phyloP scores from a whole-genome alignment of 2,113 vertebrate genomes.

The Tachycineta bicolor region DNA sequence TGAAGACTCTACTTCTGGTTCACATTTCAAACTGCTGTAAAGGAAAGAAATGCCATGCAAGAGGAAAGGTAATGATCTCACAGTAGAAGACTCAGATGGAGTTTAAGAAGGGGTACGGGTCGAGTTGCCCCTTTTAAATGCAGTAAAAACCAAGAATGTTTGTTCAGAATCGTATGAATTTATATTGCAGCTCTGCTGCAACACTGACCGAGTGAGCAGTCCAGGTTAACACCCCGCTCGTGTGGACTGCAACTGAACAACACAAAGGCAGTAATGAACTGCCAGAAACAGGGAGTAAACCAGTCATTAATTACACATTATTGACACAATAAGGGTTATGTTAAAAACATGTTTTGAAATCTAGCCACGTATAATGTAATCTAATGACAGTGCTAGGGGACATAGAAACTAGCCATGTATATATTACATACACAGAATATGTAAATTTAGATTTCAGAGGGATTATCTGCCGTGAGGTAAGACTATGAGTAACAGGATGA shows the following conservation, averaged over 20 bases:
- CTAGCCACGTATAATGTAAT: not conserved
- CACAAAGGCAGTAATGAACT: not conserved
- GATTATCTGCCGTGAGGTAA: slow-evolving; percentile 13
- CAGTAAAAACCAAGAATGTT: not conserved
- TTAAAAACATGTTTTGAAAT: not conserved
- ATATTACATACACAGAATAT: not conserved
- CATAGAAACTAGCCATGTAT: not conserved
- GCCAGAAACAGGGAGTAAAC: not conserved
- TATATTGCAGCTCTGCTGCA: not conserved
- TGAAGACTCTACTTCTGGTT: not conserved
- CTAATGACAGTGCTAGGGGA: not conserved
- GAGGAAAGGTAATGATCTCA: not conserved
- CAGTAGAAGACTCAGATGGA: not conserved
- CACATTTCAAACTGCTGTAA: not conserved
- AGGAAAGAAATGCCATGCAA: not conserved
- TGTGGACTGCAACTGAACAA: not conserved
- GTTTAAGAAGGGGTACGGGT: not conserved
- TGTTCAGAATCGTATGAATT: not conserved
- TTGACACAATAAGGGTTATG: not conserved
- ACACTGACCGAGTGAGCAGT: not conserved
- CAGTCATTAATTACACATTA: not conserved
- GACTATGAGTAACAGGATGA: slow-evolving; percentile 50
- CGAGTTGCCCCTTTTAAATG: not conserved
- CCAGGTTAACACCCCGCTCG: not conserved
- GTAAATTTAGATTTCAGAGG: slow-evolving; percentile 15